Percentiles rank a stretch among this genome's conserved stretches.
phyloP scores from a whole-genome alignment of 2,113 vertebrate genomes.

The Passerina amoena region DNA sequence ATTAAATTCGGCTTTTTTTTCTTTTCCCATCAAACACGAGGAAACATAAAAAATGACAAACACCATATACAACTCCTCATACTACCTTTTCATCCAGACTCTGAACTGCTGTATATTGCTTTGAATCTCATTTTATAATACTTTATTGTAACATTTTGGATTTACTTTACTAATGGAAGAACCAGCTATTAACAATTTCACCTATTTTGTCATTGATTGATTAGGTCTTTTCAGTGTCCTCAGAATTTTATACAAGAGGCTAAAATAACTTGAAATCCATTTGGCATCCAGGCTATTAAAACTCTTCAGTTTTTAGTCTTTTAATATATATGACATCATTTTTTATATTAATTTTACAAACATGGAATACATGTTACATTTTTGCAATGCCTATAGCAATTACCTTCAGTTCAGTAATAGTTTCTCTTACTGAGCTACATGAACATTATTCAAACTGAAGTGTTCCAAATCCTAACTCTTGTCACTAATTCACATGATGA shows the following conservation, averaged over 20 bases:
- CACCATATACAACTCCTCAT: background rate
- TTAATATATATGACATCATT: accelerated
- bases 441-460: background rate
- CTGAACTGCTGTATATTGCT: background rate
- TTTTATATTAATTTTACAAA: background rate
- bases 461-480: background rate
- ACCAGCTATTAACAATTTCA: background rate
- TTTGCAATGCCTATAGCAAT: background rate
- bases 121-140: background rate
- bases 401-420: background rate
- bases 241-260: background rate
- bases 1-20: background rate
- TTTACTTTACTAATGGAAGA: background rate
- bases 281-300: background rate
- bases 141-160: background rate
- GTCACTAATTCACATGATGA: background rate
- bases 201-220: background rate
- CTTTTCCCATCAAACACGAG: background rate
- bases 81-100: background rate
- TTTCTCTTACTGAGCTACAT: background rate
- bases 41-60: background rate
- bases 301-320: background rate
- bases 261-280: background rate
- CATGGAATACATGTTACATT: background rate
- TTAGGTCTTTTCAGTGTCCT: background rate